Evolutionary conservation across 2,113 vertebrate species (phyloP), one percentile per base, ranked within the genome.

Genomic region (Hipposideros armiger): DNA sequence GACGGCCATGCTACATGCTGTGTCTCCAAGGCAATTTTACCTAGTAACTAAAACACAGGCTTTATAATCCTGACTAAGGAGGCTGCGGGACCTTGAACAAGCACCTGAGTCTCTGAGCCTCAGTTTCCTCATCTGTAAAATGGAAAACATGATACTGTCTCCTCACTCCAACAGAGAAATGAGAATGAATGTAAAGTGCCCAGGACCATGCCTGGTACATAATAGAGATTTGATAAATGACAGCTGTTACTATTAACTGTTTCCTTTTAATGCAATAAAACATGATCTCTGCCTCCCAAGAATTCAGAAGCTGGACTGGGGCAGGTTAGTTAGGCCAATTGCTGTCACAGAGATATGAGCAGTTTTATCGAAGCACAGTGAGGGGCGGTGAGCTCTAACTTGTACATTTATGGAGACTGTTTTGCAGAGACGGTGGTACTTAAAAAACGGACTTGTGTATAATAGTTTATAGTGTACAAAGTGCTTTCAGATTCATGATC

Each of bases 401-500:
- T 40, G 28, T 85, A 94, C 26, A 8, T 90, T 93, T 94, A 88
- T 91, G 62, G 52, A 90, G 62, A 87, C 58, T 19, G 40, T 91
- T 66, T 94, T 84, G 89, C 60, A 82, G 72, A 90, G 52, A 84
- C 52, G 83, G 64, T 92, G 52, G 87, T 26, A 52, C 87, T 91
- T 91, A 78, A 82, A 74, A 88, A 93, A 95, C 22, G 76, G 72
- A 91, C 82, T 83, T 88, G 52, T 86, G 17, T 69, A 40, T 17
- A 47, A 26, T 67, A 40, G 54, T 96, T 92, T 92, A 92, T 69
- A 90, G 90, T 62, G 54, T 64, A 90, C 91, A 89, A 19, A 93
- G 83, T 82, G 47, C 73, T 91, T 92, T 96, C 73, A 69, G 78
- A 64, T 86, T 89, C 94, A 89, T 97, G 94, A 91, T 87, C 67